Evolutionary conservation across 2,113 vertebrate genomes (phyloP), one percentile per base, ranked within the genome.

Genomic region (Cinclus mexicanus): DNA sequence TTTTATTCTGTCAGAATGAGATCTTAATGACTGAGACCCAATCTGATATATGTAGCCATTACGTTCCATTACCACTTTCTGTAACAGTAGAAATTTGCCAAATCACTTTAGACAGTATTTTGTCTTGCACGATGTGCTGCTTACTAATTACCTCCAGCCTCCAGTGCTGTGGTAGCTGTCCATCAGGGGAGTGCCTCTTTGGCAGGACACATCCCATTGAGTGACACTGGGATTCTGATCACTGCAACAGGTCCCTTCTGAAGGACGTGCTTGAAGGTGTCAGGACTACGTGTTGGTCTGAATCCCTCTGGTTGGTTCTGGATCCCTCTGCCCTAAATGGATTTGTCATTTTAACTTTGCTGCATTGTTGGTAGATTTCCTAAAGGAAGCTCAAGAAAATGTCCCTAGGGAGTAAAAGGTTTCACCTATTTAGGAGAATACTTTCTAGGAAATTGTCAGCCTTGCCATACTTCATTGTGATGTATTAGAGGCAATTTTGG

Each of bases 1-100:
- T 94, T 94, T 96, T 83, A 72, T 89, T 93, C 69, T 82, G 59
- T 68, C 55, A 6, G 69, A 77, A 93, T 82, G 85, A 87, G 85
- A 61, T 87, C 90, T 78, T 96, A 90, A 97, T 93, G 83, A 87
- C 69, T 75, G 80, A 89, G 41, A 72, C 52, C 52, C 25, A 41
- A 28, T 70, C 77, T 95, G 84, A 97, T 95, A 33, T 83, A 93
- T 95, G 64, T 74, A 70, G 83, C 80, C 91, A 91, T 88, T 97
- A 86, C 57, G 86, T 69, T 93, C 72, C 69, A 85, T 91, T 97
- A 77, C 80, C 76, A 65, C 41, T 85, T 96, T 77, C 70, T 7
- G 11, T 82, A 91, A 72, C 49, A 72, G 72, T 4, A 92, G 53
- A 87, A 92, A 92, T 93, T 93, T 89, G 72, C 90, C 65, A 89